A percentile compares a stretch with the other conserved stretches of the same genome.
Evolutionary conservation across 2,113 vertebrate species (phyloP).

Genomic region (Gallinago jamesoni): DNA sequence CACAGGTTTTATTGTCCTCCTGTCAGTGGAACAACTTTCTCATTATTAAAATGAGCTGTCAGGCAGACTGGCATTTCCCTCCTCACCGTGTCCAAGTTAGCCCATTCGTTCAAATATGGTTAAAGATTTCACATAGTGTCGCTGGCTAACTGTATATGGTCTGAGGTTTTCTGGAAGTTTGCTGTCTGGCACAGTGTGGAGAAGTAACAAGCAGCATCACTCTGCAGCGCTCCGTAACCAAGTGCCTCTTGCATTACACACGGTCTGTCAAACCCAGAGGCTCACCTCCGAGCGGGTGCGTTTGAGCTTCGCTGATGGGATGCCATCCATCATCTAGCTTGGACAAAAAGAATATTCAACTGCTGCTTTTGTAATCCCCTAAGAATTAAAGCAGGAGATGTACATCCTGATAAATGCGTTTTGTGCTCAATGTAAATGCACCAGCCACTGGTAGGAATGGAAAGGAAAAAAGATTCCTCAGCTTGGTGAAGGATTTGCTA

Average conservation of each 20-base stretch:
- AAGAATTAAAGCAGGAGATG: slow-evolving; percentile 8
- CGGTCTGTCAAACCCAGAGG: not conserved
- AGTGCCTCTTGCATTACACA: slow-evolving; percentile 55
- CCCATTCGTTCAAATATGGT: slow-evolving; percentile 65
- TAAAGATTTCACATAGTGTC: slow-evolving; percentile 42
- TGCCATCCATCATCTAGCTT: not conserved
- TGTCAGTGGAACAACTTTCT: slow-evolving; percentile 62
- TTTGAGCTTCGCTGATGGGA: not conserved
- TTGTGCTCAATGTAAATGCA: not conserved
- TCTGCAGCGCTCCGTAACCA: not conserved
- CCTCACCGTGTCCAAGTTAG: not conserved
- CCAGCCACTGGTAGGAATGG: not conserved
- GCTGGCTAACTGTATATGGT: slow-evolving; percentile 64
- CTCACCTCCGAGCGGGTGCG: not conserved
- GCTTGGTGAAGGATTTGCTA: not conserved
- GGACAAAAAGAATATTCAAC: not conserved
- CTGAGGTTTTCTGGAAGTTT: slow-evolving; percentile 64
- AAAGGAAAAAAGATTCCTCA: not conserved
- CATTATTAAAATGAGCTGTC: slow-evolving; percentile 56
- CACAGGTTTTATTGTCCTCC: slow-evolving; percentile 41
- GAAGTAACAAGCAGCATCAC: not conserved
- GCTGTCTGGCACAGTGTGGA: slow-evolving; percentile 59
- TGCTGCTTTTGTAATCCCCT: not conserved
- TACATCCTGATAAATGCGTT: not conserved
- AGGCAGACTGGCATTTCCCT: slow-evolving; percentile 69